Conservation (phyloP, 2,797 vertebrate species). For the Ispidina picta region DNA sequence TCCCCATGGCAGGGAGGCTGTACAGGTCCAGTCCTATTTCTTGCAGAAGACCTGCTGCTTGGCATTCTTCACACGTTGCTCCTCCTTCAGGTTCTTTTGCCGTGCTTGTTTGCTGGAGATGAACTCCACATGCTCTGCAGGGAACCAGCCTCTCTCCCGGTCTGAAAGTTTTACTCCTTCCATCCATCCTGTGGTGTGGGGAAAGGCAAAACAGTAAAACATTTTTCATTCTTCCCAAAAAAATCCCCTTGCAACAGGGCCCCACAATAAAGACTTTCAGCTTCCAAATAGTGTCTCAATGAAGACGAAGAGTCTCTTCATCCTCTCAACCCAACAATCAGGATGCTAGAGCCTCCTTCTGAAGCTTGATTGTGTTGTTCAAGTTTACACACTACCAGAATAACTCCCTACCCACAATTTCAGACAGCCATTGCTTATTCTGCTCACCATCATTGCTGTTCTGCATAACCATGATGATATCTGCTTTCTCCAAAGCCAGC, state of each 20-base stretch:
- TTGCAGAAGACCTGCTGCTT: conserved; percentile 81
- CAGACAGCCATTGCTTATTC: neutral
- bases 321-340: neutral
- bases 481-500: conserved; percentile 92
- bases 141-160: conserved; percentile 90
- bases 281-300: neutral
- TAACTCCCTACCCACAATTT: neutral
- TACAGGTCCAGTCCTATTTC: conserved; percentile 49
- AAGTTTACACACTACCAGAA: neutral
- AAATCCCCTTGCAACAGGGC: neutral
- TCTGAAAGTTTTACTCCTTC: conserved; percentile 92
- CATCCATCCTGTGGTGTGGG: conserved; percentile 85
- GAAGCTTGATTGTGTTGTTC: neutral
- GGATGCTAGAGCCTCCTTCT: neutral
- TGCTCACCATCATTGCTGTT: conserved; percentile 89
- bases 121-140: conserved; percentile 84
- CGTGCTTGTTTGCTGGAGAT: conserved; percentile 85
- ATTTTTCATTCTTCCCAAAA: neutral
- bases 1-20: neutral
- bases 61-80: conserved; percentile 88
- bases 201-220: neutral
- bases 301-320: neutral
- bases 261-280: neutral
- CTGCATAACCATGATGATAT: conserved; percentile 89
- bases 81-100: conserved; percentile 89